Base-by-base conservation (phyloP, 2,113 vertebrate genomes). In the Clarias gariepinus region DNA sequence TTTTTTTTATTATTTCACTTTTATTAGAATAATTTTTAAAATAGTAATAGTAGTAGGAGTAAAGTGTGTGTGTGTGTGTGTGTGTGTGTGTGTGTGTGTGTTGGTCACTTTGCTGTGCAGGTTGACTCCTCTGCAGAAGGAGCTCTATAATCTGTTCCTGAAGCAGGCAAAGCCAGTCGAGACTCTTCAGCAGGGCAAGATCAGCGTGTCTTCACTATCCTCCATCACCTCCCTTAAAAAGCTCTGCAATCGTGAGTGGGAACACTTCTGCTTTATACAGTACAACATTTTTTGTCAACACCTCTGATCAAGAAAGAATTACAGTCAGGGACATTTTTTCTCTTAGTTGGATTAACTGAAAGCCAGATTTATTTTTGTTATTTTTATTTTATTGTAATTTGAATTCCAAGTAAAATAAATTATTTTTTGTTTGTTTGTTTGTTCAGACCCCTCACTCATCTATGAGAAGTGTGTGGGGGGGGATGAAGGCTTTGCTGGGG, bases 171-270 rank as follows among this genome's bases (percentile, higher is more conserved):
- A 97, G 86, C 98, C 97, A 4, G 92, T 94, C 25, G 96, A 98
- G 91, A 95, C 95, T 19, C 88, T 99, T 81, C 93, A 93, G 84
- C 93, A 95, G 41, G 97, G 96, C 82, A 97, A 95, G 86, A 97
- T 98, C 66, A 97, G 86, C 21, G 95, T 99, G n/a, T 99, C 98
- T 3, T 98, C 98, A 57, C 95, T 99, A 76, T 99, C 98, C 58
- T 99, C 98, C 71, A 99, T 99, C 93, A 99, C 98, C 0, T 97
- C 96, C 0, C 92, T 99, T 60, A 99, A 99, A 93, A 99, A 99
- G 90, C 97, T 99, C 12, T 99, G 98, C 89, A 99, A 99, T 90
- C 98, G 98, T 99, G 91, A 97, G 97, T 96, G 82, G 16, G 57
- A 36, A 53, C 15, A 41, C 57, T 68, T 28, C 73, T 82, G 76